Conservation (phyloP, 2,113 vertebrate species). For the Sebastes schlegelii region DNA sequence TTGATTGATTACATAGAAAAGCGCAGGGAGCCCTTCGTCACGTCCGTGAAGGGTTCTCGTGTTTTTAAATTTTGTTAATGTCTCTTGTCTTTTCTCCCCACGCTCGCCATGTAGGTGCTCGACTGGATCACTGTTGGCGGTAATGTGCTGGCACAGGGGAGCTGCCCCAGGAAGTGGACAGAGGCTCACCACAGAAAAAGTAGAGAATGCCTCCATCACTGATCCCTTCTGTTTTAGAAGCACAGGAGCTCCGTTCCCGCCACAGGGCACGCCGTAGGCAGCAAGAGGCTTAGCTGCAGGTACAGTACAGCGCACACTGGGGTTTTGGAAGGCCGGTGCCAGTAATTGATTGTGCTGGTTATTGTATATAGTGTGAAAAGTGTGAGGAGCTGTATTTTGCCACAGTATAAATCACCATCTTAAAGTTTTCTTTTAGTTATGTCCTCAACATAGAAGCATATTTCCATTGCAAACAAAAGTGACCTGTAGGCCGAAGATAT, state of each 20-base stretch:
- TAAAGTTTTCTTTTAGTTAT: neutral
- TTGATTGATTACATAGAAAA: conserved; percentile 49
- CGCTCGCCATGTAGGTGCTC: conserved; percentile 29
- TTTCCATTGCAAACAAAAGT: neutral
- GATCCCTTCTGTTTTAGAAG: conserved; percentile 1
- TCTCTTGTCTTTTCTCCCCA: conserved; percentile 33
- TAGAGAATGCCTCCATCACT: neutral
- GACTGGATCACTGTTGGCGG: neutral
- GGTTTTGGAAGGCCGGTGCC: neutral
- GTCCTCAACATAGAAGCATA: neutral
- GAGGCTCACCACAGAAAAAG: neutral
- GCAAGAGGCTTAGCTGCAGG: neutral
- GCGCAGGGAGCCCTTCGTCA: neutral
- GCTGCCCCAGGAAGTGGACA: neutral
- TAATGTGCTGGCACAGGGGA: conserved; percentile 5
- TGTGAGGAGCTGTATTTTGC: neutral
- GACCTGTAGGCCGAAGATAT: neutral
- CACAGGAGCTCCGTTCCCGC: neutral
- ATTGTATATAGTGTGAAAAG: neutral
- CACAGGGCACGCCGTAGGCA: neutral
- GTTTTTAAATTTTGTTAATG: neutral
- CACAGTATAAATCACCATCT: neutral
- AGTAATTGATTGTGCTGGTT: neutral
- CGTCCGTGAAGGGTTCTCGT: neutral
- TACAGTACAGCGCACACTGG: neutral